These are phyloP conservation scores for Semotilus atromaculatus DNA, from an alignment of 2,797 vertebrate genomes.

Conservation along the genomic window DNA sequence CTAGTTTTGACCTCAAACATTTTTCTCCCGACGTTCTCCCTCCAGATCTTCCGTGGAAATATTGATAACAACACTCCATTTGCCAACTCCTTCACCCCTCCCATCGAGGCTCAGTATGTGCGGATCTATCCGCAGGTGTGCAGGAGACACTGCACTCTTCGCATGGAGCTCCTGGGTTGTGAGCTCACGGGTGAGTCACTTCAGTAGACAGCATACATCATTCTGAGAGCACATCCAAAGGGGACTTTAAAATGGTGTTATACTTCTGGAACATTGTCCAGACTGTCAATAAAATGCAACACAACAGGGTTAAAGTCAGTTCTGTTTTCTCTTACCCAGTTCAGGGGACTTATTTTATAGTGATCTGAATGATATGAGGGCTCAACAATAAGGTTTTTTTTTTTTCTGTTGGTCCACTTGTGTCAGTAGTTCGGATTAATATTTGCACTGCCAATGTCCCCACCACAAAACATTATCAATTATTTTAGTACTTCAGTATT, in stretches of 20 bases:
- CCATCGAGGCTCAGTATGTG: conserved; percentile 94
- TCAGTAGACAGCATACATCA: conserved; percentile 13
- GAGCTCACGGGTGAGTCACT: conserved; percentile 88
- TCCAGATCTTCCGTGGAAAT: conserved; percentile 94
- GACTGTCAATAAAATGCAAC: conserved; percentile 15
- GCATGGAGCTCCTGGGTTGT: conserved; percentile 97
- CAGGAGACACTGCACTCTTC: conserved; percentile 93
- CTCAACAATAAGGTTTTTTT: not conserved
- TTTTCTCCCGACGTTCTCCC: conserved; percentile 31
- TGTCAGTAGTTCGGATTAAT: not conserved
- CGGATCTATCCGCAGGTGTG: conserved; percentile 97
- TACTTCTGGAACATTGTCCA: conserved; percentile 6
- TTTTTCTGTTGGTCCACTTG: not conserved
- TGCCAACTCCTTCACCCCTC: conserved; percentile 96
- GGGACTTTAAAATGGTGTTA: not conserved
- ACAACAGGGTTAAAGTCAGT: not conserved
- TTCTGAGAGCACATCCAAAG: not conserved
- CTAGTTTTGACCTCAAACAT: not conserved
- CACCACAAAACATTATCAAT: not conserved
- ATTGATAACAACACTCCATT: conserved; percentile 96
- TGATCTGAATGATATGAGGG: not conserved
- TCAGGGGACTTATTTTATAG: not conserved
- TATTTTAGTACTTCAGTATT: not conserved
- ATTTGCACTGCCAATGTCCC: not conserved
- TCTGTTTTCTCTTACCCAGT: not conserved